Conservation (phyloP, 2,797 vertebrate genomes). For the Acridotheres tristis region DNA sequence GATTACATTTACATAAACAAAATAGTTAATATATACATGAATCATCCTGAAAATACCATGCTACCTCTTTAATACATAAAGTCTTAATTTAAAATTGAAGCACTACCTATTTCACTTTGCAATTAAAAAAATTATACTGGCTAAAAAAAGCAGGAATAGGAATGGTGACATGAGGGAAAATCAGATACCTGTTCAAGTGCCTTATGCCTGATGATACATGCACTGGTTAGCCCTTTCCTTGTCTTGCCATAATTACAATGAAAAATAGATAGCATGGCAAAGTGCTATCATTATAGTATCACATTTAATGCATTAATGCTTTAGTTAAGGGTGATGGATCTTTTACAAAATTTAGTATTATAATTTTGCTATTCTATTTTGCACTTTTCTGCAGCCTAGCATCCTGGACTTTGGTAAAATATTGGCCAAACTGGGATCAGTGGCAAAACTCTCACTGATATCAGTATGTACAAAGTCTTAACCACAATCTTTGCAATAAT, state of each 20-base stretch:
- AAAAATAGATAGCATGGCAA: neutral
- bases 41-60: slow-evolving; percentile 49
- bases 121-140: neutral
- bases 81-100: slow-evolving; percentile 53
- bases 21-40: slow-evolving; percentile 49
- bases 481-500: neutral
- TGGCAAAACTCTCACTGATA: neutral
- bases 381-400: neutral
- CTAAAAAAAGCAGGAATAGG: slow-evolving; percentile 3
- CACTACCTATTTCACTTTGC: neutral
- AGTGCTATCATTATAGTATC: neutral
- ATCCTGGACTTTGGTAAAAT: neutral
- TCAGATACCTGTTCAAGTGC: neutral
- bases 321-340: neutral
- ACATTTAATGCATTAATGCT: neutral
- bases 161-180: neutral
- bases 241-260: neutral
- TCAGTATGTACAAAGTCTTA: neutral
- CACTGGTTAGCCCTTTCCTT: neutral
- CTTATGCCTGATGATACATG: neutral
- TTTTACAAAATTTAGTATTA: slow-evolving; percentile 3
- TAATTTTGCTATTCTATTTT: neutral
- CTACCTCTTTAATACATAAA: slow-evolving; percentile 27
- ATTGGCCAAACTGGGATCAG: neutral
- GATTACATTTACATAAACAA: slow-evolving; percentile 67